These are phyloP conservation scores for Cyanoderma ruficeps DNA, from an alignment of 2,113 vertebrate genomes.

Conservation along the genomic window DNA sequence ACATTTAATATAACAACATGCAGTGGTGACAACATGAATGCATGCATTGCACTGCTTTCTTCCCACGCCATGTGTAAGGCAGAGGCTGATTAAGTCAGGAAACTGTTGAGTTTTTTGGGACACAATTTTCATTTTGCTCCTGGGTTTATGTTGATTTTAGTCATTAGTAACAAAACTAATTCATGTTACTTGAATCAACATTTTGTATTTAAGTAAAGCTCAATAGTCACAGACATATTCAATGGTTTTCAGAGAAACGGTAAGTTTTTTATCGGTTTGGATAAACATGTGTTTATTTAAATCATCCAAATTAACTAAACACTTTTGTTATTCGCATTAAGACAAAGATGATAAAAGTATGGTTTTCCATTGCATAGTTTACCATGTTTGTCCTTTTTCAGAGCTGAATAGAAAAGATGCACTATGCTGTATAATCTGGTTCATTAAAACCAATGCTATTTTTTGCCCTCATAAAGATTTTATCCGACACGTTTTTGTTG, in stretches of 20 bases:
- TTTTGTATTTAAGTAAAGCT: neutral
- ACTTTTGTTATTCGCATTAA: neutral
- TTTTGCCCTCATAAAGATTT: neutral
- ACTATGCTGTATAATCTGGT: neutral
- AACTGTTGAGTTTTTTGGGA: neutral
- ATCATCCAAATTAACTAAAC: neutral
- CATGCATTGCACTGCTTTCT: neutral
- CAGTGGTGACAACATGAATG: fast-evolving
- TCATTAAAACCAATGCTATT: neutral
- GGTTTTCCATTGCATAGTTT: neutral
- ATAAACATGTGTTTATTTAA: neutral
- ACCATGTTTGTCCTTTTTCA: neutral
- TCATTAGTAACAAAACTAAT: neutral
- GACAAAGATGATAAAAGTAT: neutral
- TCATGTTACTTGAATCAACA: neutral
- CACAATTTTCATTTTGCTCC: neutral
- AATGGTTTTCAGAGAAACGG: neutral
- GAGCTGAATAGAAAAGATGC: neutral
- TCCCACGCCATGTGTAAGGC: neutral
- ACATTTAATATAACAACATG: neutral
- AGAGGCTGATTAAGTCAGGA: neutral
- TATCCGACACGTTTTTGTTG: neutral
- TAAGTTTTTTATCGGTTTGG: neutral
- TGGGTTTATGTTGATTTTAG: neutral
- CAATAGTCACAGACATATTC: neutral